Evolutionary conservation across 2,797 vertebrate genomes (phyloP).

Genomic region (Pseudomugil tenellus): DNA sequence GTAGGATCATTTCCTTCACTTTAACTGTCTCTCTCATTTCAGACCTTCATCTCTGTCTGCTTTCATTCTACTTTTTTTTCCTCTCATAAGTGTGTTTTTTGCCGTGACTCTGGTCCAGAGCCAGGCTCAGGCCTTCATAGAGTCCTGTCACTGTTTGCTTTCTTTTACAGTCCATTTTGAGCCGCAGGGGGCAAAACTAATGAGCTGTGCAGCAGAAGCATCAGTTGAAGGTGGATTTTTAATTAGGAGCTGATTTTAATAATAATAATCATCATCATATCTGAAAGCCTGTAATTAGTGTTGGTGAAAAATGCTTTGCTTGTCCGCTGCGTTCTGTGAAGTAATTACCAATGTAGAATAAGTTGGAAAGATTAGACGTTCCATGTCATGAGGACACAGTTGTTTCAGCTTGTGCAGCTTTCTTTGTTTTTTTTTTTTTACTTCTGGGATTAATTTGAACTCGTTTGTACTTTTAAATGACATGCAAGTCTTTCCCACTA

Average conservation of each 20-base stretch:
- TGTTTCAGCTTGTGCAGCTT: conserved; percentile 1
- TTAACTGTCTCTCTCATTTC: conserved; percentile 21
- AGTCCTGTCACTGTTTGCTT: conserved; percentile 65
- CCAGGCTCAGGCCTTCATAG: conserved; percentile 71
- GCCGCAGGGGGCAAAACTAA: conserved; percentile 61
- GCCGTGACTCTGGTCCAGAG: conserved; percentile 55
- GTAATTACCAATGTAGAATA: conserved; percentile 3
- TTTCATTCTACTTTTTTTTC: conserved; percentile 40
- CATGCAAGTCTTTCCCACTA: not conserved
- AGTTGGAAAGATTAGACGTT: conserved; percentile 26
- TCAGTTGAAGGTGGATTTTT: conserved; percentile 53
- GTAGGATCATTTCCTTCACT: conserved; percentile 75
- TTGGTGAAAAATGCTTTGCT: conserved; percentile 12
- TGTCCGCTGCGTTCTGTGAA: conserved; percentile 32
- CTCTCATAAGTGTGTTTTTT: conserved; percentile 36
- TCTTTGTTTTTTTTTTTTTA: conserved; percentile 4
- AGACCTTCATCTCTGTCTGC: conserved; percentile 20
- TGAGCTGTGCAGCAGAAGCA: conserved; percentile 53
- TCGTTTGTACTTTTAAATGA: not conserved
- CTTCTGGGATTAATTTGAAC: not conserved
- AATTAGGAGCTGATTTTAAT: conserved; percentile 52
- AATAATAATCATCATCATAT: conserved; percentile 30
- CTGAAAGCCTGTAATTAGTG: conserved; percentile 46
- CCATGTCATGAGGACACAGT: conserved; percentile 2
- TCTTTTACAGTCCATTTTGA: conserved; percentile 68